These are phyloP conservation scores for Trachemys scripta DNA, from an alignment of 2,113 vertebrate genomes.

Conservation along the genomic window DNA sequence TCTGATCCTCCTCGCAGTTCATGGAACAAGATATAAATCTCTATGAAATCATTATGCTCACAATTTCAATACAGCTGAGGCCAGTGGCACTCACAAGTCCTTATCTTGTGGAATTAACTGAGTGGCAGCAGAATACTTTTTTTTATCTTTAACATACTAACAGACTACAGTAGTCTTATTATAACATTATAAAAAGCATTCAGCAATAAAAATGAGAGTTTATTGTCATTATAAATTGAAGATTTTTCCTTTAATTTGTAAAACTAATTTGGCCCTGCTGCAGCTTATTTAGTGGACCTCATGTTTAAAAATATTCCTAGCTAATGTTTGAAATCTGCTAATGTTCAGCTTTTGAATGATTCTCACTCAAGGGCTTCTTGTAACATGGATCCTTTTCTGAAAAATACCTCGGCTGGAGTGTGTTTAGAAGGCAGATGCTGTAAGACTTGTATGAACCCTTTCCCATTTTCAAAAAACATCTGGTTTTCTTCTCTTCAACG, in stretches of 20 bases:
- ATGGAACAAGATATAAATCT: constrained; percentile 40
- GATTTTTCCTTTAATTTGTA: constrained; percentile 6
- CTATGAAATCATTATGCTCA: constrained; percentile 1
- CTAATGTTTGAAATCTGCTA: background rate
- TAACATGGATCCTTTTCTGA: background rate
- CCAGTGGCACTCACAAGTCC: constrained; percentile 32
- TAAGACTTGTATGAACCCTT: background rate
- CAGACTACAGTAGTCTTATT: background rate
- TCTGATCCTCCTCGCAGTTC: constrained; percentile 22
- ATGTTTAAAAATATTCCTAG: constrained; percentile 19
- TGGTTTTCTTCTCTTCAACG: background rate
- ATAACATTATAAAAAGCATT: constrained; percentile 7
- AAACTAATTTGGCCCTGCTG: background rate
- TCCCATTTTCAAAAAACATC: background rate
- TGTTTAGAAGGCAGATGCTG: background rate
- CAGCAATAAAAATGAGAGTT: background rate
- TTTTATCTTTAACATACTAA: constrained; percentile 33
- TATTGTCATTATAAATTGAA: constrained; percentile 24
- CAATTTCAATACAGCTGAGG: background rate
- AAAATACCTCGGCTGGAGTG: background rate
- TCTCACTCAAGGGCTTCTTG: background rate
- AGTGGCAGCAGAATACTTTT: background rate
- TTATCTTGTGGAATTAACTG: constrained; percentile 26
- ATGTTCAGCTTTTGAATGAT: background rate
- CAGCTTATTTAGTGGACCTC: constrained; percentile 1